Percentiles rank a stretch among this genome's conserved stretches.
These are phyloP conservation scores for Protomyctophum bolini DNA, from an alignment of 2,113 vertebrate genomes.

Conservation along the genomic window DNA sequence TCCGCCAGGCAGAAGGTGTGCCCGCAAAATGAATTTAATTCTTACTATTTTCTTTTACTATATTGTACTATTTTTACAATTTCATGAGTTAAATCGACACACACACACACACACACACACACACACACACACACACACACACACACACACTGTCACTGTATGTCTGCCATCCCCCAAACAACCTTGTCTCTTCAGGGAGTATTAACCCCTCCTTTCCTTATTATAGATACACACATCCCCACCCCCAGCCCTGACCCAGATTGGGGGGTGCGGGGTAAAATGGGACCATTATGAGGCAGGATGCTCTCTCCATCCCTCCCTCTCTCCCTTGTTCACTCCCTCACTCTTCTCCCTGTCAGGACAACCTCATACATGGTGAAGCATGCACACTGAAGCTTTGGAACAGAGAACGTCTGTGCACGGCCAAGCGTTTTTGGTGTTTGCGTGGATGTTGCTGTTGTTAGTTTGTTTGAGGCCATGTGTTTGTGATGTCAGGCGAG, in stretches of 20 bases:
- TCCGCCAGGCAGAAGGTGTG: no score
- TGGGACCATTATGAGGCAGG: constrained; percentile 69
- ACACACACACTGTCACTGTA: no score
- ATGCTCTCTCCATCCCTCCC: constrained; percentile 47
- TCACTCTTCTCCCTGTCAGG: constrained; percentile 57
- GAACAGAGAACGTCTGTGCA: constrained; percentile 31
- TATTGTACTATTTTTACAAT: no score
- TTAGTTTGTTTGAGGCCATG: constrained; percentile 45
- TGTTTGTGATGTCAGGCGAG: constrained; percentile 47
- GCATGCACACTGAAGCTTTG: constrained; percentile 58
- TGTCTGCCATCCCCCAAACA: no score
- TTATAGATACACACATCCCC: constrained; percentile 28
- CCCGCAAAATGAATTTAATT: no score
- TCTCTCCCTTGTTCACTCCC: constrained; percentile 23
- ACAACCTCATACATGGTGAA: constrained; percentile 61
- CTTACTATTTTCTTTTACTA: no score
- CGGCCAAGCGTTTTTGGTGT: constrained; percentile 31
- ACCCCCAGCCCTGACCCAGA: constrained; percentile 76
- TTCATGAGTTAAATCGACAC: no score
- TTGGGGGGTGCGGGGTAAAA: constrained; percentile 70
- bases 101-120: no score
- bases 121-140: no score
- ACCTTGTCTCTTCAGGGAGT: constrained; percentile 1
- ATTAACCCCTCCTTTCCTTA: constrained; percentile 18
- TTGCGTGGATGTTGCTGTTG: constrained; percentile 39